phyloP scores from a whole-genome alignment of 2,113 vertebrate species.

The Neoarius graeffei region DNA sequence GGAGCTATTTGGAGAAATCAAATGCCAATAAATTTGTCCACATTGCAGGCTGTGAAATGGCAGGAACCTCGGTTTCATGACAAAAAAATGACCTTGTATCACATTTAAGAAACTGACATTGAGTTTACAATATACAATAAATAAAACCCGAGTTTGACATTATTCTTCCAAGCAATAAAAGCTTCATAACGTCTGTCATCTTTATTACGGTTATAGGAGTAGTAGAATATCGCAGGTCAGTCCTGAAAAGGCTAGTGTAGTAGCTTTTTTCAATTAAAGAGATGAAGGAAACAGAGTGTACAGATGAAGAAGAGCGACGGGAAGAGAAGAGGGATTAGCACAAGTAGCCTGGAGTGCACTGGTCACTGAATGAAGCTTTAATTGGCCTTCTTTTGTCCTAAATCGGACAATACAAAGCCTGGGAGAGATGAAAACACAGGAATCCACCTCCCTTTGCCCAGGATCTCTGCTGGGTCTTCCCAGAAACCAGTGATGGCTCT shows the following conservation, averaged over 20 bases:
- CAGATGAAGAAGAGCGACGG: background rate
- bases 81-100: background rate
- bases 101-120: background rate
- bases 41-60: constrained; percentile 50
- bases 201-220: background rate
- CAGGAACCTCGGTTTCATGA: constrained; percentile 54
- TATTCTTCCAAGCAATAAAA: background rate
- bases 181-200: background rate
- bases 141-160: background rate
- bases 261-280: background rate
- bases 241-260: background rate
- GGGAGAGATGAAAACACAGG: constrained; percentile 39
- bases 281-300: constrained; percentile 10
- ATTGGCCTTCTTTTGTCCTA: constrained; percentile 58
- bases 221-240: background rate
- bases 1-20: constrained; percentile 55
- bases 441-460: constrained; percentile 43
- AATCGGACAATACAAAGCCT: constrained; percentile 53
- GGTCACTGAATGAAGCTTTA: constrained; percentile 44
- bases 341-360: constrained; percentile 26
- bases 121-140: constrained; percentile 43
- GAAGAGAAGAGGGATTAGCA: constrained; percentile 31
- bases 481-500: constrained; percentile 33
- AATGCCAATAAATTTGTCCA: constrained; percentile 48
- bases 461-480: constrained; percentile 43